Conservation (phyloP, 2,797 vertebrate species). For the Propithecus perrieri region DNA sequence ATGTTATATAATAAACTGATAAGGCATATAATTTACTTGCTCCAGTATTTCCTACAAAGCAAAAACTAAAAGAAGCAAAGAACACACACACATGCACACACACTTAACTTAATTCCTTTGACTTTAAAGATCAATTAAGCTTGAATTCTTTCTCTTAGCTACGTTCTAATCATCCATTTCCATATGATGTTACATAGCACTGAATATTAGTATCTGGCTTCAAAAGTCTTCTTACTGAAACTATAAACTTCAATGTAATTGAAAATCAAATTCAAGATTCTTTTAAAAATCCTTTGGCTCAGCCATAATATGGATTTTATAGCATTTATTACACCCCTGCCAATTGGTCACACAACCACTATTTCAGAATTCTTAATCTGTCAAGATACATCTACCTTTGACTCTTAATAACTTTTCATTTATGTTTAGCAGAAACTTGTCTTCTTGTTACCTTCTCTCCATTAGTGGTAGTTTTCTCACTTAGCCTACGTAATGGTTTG, state of each 20-base stretch:
- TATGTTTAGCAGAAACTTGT: not conserved
- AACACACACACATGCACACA: not conserved
- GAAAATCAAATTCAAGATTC: not conserved
- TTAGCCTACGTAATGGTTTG: not conserved
- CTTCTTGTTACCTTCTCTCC: not conserved
- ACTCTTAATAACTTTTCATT: not conserved
- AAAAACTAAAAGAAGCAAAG: not conserved
- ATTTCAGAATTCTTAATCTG: not conserved
- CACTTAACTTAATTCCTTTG: not conserved
- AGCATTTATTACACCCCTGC: not conserved
- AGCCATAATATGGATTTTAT: not conserved
- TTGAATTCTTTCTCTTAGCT: not conserved
- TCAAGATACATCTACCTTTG: not conserved
- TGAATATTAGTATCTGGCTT: not conserved
- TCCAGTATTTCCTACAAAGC: not conserved
- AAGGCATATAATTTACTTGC: not conserved
- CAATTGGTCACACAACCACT: not conserved
- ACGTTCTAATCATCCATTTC: not conserved
- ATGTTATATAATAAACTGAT: constrained; percentile 66
- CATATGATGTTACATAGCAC: not conserved
- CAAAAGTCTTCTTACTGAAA: not conserved
- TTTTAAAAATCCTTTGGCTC: not conserved
- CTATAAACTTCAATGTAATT: not conserved
- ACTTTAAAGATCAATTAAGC: not conserved
- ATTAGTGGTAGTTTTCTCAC: not conserved